These are phyloP conservation scores for Telenomus remus DNA, from an alignment of 1,140 invertebrate genomes.

Conservation along the genomic window DNA sequence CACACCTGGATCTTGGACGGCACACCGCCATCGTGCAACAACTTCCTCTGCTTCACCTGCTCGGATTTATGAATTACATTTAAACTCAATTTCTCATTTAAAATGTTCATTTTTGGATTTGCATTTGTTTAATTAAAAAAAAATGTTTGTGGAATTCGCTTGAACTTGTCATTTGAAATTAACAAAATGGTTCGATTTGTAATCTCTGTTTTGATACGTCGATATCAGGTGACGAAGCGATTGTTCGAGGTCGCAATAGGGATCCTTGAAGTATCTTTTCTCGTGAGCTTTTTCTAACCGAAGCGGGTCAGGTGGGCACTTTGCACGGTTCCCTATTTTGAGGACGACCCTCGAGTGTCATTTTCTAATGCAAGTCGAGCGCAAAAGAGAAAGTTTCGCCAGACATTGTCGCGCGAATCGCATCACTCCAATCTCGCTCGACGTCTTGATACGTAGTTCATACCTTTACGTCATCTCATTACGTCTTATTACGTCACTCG, in stretches of 20 bases:
- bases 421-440: conserved; percentile 20
- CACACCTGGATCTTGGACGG: conserved; percentile 45
- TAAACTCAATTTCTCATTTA: neutral
- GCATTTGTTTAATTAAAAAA: too few species aligned
- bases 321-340: conserved; percentile 23
- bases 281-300: conserved; percentile 8
- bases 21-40: conserved; percentile 52
- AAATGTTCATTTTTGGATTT: too few species aligned
- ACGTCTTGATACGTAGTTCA: conserved; percentile 2
- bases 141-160: too few species aligned
- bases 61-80: conserved; percentile 51
- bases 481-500: conserved; percentile 21
- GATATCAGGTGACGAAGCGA: conserved; percentile 8
- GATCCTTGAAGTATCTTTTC: conserved; percentile 19
- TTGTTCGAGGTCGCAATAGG: conserved; percentile 20
- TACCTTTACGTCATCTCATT: conserved; percentile 19
- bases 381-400: conserved; percentile 16
- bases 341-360: conserved; percentile 22
- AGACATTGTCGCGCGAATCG: conserved; percentile 4
- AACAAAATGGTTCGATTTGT: neutral
- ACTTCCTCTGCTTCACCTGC: conserved; percentile 69
- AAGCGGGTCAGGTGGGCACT: conserved; percentile 30
- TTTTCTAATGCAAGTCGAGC: conserved; percentile 24
- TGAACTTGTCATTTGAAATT: too few species aligned
- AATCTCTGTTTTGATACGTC: conserved; percentile 5